Conservation (phyloP, 2,797 vertebrate genomes). For the Eurystomus glaucurus region DNA sequence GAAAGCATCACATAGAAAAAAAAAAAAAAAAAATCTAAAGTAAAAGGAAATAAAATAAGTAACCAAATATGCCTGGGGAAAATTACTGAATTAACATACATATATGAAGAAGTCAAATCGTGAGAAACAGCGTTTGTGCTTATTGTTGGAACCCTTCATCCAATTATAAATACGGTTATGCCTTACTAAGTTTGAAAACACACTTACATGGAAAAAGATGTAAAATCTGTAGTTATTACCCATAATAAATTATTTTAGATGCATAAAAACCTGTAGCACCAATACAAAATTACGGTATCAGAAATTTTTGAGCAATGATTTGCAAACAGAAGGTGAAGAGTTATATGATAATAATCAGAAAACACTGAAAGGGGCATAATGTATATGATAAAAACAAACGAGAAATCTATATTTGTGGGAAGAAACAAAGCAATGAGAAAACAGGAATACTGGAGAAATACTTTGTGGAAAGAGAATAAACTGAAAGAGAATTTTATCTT, state of each 20-base stretch:
- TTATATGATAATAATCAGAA: not conserved
- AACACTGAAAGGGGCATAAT: not conserved
- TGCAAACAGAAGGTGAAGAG: not conserved
- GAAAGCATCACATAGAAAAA: not conserved
- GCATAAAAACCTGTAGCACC: not conserved
- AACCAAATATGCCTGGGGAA: not conserved
- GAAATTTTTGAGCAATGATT: not conserved
- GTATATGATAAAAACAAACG: not conserved
- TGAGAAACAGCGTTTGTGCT: not conserved
- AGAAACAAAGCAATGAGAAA: not conserved
- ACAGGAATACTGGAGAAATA: not conserved
- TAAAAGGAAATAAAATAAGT: slow-evolving; percentile 32
- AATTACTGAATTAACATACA: not conserved
- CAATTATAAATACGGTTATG: not conserved
- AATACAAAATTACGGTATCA: not conserved
- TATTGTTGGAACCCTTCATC: not conserved
- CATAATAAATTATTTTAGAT: slow-evolving; percentile 7
- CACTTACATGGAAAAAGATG: not conserved
- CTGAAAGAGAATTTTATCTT: not conserved
- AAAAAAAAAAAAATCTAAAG: not conserved
- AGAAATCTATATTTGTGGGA: not conserved
- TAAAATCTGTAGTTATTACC: not conserved
- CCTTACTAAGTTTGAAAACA: slow-evolving; percentile 18
- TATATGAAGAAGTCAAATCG: not conserved
- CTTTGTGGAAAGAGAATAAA: not conserved